These are phyloP conservation scores for Catagonus wagneri DNA, from an alignment of 2,113 vertebrate species.

Conservation along the genomic window DNA sequence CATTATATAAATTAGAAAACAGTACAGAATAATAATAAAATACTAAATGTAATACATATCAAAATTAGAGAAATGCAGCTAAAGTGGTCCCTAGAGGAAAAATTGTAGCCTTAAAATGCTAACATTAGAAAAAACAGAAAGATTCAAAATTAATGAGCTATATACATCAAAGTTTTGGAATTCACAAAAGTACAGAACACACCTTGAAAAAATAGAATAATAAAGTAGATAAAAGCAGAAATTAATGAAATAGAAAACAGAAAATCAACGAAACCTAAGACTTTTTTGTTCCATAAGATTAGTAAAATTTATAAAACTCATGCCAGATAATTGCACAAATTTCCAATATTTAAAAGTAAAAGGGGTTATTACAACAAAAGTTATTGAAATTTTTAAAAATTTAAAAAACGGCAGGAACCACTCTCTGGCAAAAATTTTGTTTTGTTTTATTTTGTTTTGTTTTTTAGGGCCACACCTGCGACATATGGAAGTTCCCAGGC, in stretches of 20 bases:
- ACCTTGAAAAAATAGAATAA: background rate
- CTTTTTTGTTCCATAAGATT: background rate
- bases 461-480: no score
- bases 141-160: conserved; percentile 1
- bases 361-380: background rate
- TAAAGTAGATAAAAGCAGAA: conserved; percentile 8
- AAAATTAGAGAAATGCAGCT: conserved; percentile 32
- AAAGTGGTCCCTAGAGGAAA: background rate
- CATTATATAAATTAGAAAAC: conserved; percentile 11
- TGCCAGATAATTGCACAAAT: background rate
- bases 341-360: background rate
- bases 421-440: conserved; percentile 2
- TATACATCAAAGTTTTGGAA: background rate
- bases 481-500: no score
- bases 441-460: no score
- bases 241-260: background rate
- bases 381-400: background rate
- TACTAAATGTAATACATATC: background rate
- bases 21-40: conserved; percentile 13
- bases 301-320: conserved; percentile 25
- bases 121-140: background rate
- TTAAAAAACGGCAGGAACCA: background rate
- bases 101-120: background rate
- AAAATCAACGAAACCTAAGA: conserved; percentile 7
- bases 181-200: background rate